Conservation (phyloP, 2,888 invertebrate species). For the Pammene fasciana region DNA sequence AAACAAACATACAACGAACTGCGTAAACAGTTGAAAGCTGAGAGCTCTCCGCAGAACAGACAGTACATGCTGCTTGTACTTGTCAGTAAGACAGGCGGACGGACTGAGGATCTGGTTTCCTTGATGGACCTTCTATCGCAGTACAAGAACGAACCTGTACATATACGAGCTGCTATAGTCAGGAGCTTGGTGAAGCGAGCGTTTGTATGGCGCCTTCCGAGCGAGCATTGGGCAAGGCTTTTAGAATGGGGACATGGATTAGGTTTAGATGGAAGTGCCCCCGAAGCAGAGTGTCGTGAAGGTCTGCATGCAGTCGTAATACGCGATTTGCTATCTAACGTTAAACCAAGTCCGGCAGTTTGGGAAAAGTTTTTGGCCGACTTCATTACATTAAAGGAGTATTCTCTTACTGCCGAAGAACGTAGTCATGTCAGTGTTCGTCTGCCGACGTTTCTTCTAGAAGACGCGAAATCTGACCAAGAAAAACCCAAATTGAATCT, state of each 20-base stretch:
- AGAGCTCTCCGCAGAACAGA: slow-evolving; percentile 58
- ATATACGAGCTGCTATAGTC: slow-evolving; percentile 62
- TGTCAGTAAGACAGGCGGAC: slow-evolving; percentile 67
- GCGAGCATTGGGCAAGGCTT: slow-evolving; percentile 57
- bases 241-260: slow-evolving; percentile 59
- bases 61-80: slow-evolving; percentile 67
- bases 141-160: slow-evolving; percentile 62
- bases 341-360: slow-evolving; percentile 46
- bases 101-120: slow-evolving; percentile 53
- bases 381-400: slow-evolving; percentile 58
- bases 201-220: slow-evolving; percentile 62
- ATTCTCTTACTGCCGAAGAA: slow-evolving; percentile 55
- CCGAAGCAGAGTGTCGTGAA: slow-evolving; percentile 59
- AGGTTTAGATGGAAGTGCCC: slow-evolving; percentile 60
- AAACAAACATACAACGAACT: slow-evolving; percentile 60
- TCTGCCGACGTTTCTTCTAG: slow-evolving; percentile 50
- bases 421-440: slow-evolving; percentile 47
- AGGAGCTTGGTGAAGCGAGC: slow-evolving; percentile 67
- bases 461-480: slow-evolving; percentile 44
- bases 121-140: slow-evolving; percentile 55
- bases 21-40: slow-evolving; percentile 53
- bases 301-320: slow-evolving; percentile 66
- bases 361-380: slow-evolving; percentile 53
- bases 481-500: slow-evolving; percentile 35
- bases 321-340: slow-evolving; percentile 53